phyloP scores from a whole-genome alignment of 2,797 vertebrate species.

The Lindbergichthys nudifrons region DNA sequence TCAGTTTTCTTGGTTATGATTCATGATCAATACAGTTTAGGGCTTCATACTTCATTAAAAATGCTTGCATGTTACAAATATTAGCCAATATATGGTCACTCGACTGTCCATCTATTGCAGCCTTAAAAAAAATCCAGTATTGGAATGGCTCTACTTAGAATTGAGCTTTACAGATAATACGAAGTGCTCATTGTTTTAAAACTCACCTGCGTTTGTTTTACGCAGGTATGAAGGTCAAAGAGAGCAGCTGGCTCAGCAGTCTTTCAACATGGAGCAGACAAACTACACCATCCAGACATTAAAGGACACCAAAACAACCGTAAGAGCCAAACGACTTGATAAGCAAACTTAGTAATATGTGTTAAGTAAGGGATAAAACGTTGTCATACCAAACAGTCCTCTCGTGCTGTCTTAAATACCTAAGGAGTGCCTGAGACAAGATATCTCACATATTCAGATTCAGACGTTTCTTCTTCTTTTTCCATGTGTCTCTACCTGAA shows the following conservation, averaged over 20 bases:
- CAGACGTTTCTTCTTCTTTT: no score
- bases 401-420: neutral
- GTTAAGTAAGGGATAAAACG: neutral
- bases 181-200: neutral
- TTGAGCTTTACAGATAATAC: neutral
- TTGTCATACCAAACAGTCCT: neutral
- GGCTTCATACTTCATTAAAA: neutral
- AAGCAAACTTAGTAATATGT: neutral
- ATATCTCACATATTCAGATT: neutral
- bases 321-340: conserved; percentile 69
- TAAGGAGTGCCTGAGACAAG: neutral
- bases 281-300: conserved; percentile 98
- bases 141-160: neutral
- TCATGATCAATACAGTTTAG: neutral
- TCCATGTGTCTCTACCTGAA: neutral
- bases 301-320: conserved; percentile 98
- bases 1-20: neutral
- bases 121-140: neutral
- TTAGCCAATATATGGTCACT: neutral
- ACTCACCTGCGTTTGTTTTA: conserved; percentile 7
- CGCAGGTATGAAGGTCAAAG: conserved; percentile 96
- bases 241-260: conserved; percentile 96
- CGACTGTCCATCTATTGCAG: neutral
- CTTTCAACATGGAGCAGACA: conserved; percentile 99
- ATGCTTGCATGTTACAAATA: neutral